Evolutionary conservation across 2,888 invertebrate genomes (phyloP), one percentile per base, ranked within the genome.

Genomic region (Athrips mouffetella): DNA sequence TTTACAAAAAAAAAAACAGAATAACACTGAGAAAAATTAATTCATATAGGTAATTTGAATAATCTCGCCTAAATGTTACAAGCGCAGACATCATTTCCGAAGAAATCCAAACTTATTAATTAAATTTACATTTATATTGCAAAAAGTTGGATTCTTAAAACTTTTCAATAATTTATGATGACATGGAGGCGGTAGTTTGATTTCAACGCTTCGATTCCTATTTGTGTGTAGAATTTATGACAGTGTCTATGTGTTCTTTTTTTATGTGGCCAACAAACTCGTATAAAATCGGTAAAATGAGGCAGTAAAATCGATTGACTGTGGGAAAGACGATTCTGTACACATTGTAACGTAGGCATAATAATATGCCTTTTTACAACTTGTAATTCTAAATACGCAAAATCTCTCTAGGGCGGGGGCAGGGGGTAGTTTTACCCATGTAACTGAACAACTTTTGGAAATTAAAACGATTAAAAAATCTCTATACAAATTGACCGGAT

Each of bases 301-400:
- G 2, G 2, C 25, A 11, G 10, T 45, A 46, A 46, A 46, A 46
- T 46, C 29, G 25, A 40, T 40, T 37, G 3, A 15, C n/a, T 15
- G 40, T 40, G 40, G 40, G 40, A 40, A 40, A 23, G 21, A 6
- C 21, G 15, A 40, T 40, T 37, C 21, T 11, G 45, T 27, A 42
- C 29, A 42, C 42, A 15, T 16, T 15, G 42, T 42, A 29, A n/a
- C 10, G 11, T 37, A 21, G 21, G n/a, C n/a, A n/a, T n/a, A n/a
- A n/a, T n/a, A n/a, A n/a, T n/a, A n/a, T n/a, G n/a, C n/a, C n/a
- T n/a, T n/a, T n/a, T n/a, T n/a, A n/a, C n/a, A n/a, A n/a, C n/a
- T n/a, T n/a, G n/a, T n/a, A n/a, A n/a, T n/a, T n/a, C n/a, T n/a
- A n/a, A n/a, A n/a, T n/a, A n/a, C n/a, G n/a, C n/a, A n/a, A n/a